Evolutionary conservation across 2,113 vertebrate species (phyloP).

Genomic region (Edolisoma coerulescens): DNA sequence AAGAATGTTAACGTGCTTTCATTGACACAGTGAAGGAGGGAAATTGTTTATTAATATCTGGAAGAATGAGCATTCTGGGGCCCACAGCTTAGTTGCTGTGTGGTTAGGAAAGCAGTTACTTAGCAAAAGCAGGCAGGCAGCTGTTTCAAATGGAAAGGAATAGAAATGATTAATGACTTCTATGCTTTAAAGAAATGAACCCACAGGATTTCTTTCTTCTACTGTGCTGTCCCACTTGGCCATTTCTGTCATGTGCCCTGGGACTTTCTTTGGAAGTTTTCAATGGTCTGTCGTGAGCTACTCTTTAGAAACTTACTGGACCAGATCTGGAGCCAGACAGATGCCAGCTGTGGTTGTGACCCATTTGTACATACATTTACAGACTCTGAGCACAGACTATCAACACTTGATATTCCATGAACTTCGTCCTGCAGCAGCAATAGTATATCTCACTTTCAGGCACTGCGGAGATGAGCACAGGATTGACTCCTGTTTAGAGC

Average conservation of each 20-base stretch:
- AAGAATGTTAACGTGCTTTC: background rate
- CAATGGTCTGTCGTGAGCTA: constrained; percentile 48
- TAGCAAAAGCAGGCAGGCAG: constrained; percentile 51
- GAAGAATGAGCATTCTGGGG: constrained; percentile 23
- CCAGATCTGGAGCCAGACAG: constrained; percentile 56
- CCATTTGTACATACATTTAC: constrained; percentile 30
- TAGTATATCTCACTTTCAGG: background rate
- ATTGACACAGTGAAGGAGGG: constrained; percentile 6
- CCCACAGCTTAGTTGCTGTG: constrained; percentile 27
- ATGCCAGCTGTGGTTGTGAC: constrained; percentile 56
- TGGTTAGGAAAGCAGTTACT: constrained; percentile 40
- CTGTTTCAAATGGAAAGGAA: constrained; percentile 60
- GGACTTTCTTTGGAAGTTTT: constrained; percentile 50
- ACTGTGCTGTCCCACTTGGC: constrained; percentile 41
- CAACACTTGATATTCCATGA: constrained; percentile 31
- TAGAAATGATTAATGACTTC: constrained; percentile 62
- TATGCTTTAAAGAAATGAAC: constrained; percentile 59
- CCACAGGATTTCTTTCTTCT: constrained; percentile 54
- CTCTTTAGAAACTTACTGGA: constrained; percentile 57
- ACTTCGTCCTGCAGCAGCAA: constrained; percentile 10
- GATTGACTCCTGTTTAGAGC: background rate
- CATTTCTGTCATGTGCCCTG: constrained; percentile 52
- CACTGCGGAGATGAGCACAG: background rate
- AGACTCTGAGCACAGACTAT: constrained; percentile 18
- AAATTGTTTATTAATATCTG: constrained; percentile 52